These are phyloP conservation scores for Selenia dentaria DNA, from an alignment of 2,888 invertebrate genomes.

Conservation along the genomic window DNA sequence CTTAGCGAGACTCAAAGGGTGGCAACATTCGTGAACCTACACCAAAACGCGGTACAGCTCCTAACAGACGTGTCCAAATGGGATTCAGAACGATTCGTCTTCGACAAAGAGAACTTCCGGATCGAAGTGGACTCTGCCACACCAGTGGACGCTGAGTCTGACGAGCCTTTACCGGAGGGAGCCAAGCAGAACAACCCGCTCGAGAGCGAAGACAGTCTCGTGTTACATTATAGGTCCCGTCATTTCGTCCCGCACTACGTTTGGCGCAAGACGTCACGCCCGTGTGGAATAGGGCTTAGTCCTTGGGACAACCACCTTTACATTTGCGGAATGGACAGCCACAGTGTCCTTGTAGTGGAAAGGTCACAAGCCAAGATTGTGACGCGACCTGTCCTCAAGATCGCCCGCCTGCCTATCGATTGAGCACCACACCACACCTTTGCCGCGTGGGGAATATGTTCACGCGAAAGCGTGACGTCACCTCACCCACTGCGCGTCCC, in stretches of 20 bases:
- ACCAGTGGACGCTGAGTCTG: slow-evolving; percentile 78
- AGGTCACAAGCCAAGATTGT: slow-evolving; percentile 78
- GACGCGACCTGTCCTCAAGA: too few species aligned
- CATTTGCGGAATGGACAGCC: slow-evolving; percentile 88
- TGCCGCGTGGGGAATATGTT: too few species aligned
- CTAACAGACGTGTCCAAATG: slow-evolving; percentile 83
- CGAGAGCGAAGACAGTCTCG: slow-evolving; percentile 74
- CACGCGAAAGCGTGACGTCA: too few species aligned
- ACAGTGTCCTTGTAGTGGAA: slow-evolving; percentile 81
- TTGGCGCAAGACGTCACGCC: slow-evolving; percentile 85
- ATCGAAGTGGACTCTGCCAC: slow-evolving; percentile 74
- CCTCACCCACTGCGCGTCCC: too few species aligned
- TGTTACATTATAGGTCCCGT: slow-evolving; percentile 80
- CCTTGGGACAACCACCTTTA: slow-evolving; percentile 85
- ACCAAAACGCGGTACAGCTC: slow-evolving; percentile 83
- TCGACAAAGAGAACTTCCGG: slow-evolving; percentile 83
- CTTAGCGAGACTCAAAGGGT: slow-evolving; percentile 76
- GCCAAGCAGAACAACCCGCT: slow-evolving; percentile 73
- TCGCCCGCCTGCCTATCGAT: too few species aligned
- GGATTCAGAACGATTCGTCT: slow-evolving; percentile 81
- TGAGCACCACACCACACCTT: too few species aligned
- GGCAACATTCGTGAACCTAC: slow-evolving; percentile 81
- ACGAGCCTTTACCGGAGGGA: slow-evolving; percentile 73
- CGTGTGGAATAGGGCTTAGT: slow-evolving; percentile 87
- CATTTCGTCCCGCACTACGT: slow-evolving; percentile 81